These are phyloP conservation scores for Smithornis capensis DNA, from an alignment of 2,113 vertebrate genomes.

Conservation along the genomic window DNA sequence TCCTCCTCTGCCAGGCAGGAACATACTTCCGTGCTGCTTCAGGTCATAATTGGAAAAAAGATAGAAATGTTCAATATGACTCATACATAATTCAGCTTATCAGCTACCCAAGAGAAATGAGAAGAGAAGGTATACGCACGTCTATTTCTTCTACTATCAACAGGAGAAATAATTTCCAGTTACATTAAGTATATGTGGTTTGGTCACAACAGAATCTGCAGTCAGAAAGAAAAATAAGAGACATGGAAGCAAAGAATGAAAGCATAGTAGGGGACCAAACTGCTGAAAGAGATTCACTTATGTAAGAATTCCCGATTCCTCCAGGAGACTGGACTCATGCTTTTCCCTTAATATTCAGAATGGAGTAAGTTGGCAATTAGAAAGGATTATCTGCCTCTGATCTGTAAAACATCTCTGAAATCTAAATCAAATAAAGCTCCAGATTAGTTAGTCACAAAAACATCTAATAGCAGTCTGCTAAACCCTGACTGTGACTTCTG, in stretches of 20 bases:
- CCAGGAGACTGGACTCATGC: slow-evolving; percentile 14
- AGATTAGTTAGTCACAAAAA: slow-evolving; percentile 41
- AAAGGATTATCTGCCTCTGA: slow-evolving; percentile 41
- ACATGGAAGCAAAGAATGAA: slow-evolving; percentile 23
- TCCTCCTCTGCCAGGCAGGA: slow-evolving; percentile 51
- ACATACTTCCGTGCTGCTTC: slow-evolving; percentile 59
- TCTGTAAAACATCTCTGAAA: slow-evolving; percentile 5
- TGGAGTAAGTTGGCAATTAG: slow-evolving; percentile 29
- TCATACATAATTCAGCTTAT: slow-evolving; percentile 76
- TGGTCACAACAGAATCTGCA: slow-evolving; percentile 54
- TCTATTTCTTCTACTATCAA: slow-evolving; percentile 58
- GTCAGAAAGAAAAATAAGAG: slow-evolving; percentile 16
- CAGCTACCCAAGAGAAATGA: slow-evolving; percentile 66
- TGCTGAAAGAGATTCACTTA: slow-evolving; percentile 1
- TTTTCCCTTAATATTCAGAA: slow-evolving; percentile 22
- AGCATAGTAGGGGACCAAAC: neutral
- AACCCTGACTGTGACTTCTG: slow-evolving; percentile 23
- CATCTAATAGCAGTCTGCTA: slow-evolving; percentile 18
- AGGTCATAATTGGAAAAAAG: slow-evolving; percentile 72
- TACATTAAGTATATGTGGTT: slow-evolving; percentile 45
- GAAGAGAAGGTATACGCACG: slow-evolving; percentile 62
- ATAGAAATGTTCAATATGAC: slow-evolving; percentile 71
- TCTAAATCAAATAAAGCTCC: slow-evolving; percentile 49
- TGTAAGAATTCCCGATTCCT: neutral
- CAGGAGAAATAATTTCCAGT: slow-evolving; percentile 71